A percentile compares a stretch with the other conserved stretches of the same genome.
These are phyloP conservation scores for Leptestheria dahalacensis DNA, from an alignment of 1,140 invertebrate species.

Conservation along the genomic window DNA sequence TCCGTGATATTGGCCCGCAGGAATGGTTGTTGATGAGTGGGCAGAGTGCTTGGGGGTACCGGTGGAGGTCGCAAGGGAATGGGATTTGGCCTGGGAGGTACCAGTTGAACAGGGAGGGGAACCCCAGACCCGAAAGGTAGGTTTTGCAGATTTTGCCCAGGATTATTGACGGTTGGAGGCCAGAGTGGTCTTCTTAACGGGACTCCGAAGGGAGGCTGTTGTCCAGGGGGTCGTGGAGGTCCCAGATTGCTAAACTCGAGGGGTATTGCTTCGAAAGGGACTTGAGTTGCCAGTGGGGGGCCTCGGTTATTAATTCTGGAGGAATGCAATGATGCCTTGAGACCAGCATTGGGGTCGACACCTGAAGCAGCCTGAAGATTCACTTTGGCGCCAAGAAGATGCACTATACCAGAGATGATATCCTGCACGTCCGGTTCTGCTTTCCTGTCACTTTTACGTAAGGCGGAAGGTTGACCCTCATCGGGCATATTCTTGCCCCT, in stretches of 20 bases:
- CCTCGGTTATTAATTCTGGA: conserved; percentile 74
- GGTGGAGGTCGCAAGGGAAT: conserved; percentile 2
- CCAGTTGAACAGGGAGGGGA: conserved; percentile 54
- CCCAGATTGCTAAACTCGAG: conserved; percentile 35
- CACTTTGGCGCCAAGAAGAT: conserved; percentile 71
- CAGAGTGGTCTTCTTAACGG: conserved; percentile 31
- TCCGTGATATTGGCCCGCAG: not conserved
- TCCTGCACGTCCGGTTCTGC: conserved; percentile 70
- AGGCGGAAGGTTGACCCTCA: not conserved
- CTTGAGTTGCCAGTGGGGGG: conserved; percentile 61
- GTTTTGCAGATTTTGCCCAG: conserved; percentile 23
- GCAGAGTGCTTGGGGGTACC: not conserved
- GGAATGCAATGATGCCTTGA: conserved; percentile 10
- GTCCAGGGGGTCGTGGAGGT: conserved; percentile 2
- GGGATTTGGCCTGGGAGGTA: conserved; percentile 30
- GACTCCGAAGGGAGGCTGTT: conserved; percentile 1
- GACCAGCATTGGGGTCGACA: conserved; percentile 8
- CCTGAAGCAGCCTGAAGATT: conserved; percentile 31
- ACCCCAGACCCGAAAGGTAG: conserved; percentile 55
- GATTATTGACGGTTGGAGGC: conserved; percentile 14
- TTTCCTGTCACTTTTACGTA: conserved; percentile 16
- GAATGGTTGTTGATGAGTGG: not conserved
- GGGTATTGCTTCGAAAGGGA: conserved; percentile 44
- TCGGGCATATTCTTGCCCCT: not conserved
- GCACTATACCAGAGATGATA: conserved; percentile 77